Evolutionary conservation across 2,797 vertebrate genomes (phyloP), one percentile per base, ranked within the genome.

Genomic region (Galagoides demidoff): DNA sequence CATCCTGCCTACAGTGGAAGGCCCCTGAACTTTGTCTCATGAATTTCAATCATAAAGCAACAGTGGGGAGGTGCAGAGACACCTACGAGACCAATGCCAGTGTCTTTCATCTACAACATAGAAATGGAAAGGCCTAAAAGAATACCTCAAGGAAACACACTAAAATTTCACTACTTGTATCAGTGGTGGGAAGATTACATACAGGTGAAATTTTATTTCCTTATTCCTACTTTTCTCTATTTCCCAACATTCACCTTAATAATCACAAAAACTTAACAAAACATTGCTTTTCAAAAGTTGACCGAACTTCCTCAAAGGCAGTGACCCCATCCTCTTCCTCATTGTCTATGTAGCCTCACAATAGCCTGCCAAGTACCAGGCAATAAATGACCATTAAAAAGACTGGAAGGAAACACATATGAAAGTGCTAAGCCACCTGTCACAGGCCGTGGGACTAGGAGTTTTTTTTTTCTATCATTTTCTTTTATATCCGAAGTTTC

Each of bases 201-300:
- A 8, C 0, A 7, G n/a, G 39, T 37, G 16, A 61, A 29, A n/a
- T 9, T 34, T 17, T 66, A 89, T 81, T 57, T 70, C 27, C n/a
- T 71, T 55, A 73, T 34, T 83, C 43, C 52, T 71, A 31, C 23
- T 66, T 82, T 34, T 71, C 20, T 71, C 17, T 37, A 45, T 29
- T 86, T 92, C 22, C 89, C 57, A 68, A 49, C 31, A 43, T 2
- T 23, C 12, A 77, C 29, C 25, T 76, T 31, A 66, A 79, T 57
- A n/a, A 57, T 64, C 57, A 87, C 55, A 64, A 95, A 85, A 86
- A 66, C 52, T 55, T 16, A 66, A 74, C 49, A 78, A 89, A 79
- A 22, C 27, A 43, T 78, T 84, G 31, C 57, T 71, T 81, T 25
- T 31, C 59, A 37, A 57, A 52, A 82, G 57, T 31, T 25, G 23